Conservation (phyloP, 1,140 invertebrate species). For the Zaprionus africanus region DNA sequence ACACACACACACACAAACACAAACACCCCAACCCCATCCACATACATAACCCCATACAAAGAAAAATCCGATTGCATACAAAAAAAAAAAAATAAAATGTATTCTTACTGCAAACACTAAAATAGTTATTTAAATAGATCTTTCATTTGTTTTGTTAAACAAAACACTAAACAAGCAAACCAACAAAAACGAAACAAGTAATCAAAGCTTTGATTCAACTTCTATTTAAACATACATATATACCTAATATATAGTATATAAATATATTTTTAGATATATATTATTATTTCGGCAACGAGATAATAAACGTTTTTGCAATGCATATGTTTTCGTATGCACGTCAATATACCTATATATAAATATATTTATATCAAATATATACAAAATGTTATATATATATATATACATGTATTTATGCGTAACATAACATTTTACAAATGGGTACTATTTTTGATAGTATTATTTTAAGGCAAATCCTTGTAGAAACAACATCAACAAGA, state of each 20-base stretch:
- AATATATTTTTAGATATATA: constrained; percentile 83
- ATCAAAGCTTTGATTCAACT: constrained; percentile 80
- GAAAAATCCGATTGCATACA: constrained; percentile 6
- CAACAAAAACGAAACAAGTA: constrained; percentile 64
- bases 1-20: constrained; percentile 8
- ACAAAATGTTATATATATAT: constrained; percentile 23
- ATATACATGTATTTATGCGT: constrained; percentile 72
- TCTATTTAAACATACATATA: constrained; percentile 77
- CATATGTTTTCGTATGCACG: constrained; percentile 84
- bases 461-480: constrained; percentile 79
- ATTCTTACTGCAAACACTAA: constrained; percentile 29
- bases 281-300: constrained; percentile 78
- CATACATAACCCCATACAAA: constrained; percentile 8
- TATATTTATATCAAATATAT: constrained; percentile 56
- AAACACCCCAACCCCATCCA: constrained; percentile 2
- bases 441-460: constrained; percentile 83
- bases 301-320: constrained; percentile 81
- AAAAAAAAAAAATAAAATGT: background rate
- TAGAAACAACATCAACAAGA: constrained; percentile 72
- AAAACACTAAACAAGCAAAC: constrained; percentile 73
- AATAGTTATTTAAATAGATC: constrained; percentile 82
- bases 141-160: constrained; percentile 79
- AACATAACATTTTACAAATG: constrained; percentile 74
- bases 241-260: constrained; percentile 80
- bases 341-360: constrained; percentile 64